These are phyloP conservation scores for Petrolisthes cinctipes DNA, from an alignment of 2,888 invertebrate genomes.

Conservation along the genomic window DNA sequence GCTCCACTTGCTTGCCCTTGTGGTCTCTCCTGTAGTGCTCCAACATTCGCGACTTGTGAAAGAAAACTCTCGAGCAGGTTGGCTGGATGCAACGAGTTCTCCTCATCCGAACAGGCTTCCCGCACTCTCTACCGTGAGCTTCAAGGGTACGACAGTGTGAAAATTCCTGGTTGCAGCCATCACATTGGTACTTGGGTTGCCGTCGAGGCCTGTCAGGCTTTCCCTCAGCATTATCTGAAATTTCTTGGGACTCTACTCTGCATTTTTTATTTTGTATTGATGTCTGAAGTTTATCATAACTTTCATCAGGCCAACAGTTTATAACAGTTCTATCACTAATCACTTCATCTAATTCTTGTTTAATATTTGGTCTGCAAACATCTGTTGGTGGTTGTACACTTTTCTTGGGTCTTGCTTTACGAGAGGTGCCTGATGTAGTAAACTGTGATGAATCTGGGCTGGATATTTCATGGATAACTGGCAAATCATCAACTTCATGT, in stretches of 20 bases:
- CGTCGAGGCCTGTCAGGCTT: conserved; percentile 10
- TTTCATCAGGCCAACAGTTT: no score
- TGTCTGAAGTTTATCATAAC: no score
- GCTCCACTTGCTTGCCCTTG: background rate
- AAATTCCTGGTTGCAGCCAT: conserved; percentile 9
- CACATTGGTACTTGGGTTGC: conserved; percentile 19
- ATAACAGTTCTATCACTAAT: no score
- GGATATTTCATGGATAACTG: background rate
- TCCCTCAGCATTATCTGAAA: conserved; percentile 8
- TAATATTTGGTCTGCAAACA: no score
- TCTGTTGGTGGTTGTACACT: no score
- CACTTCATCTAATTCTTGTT: no score
- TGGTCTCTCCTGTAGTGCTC: conserved; percentile 24
- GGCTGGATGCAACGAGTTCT: conserved; percentile 22
- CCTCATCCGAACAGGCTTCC: background rate
- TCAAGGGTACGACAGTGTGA: conserved; percentile 18
- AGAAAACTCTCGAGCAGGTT: conserved; percentile 9
- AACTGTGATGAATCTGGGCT: no score
- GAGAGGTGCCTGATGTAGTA: no score
- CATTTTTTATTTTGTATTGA: no score
- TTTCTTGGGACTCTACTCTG: background rate
- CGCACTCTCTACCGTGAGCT: conserved; percentile 19
- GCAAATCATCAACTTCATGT: conserved; percentile 15
- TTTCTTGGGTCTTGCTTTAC: no score
- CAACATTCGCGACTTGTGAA: conserved; percentile 31